Conservation (phyloP, 2,888 invertebrate species). For the Callimorpha dominula region DNA sequence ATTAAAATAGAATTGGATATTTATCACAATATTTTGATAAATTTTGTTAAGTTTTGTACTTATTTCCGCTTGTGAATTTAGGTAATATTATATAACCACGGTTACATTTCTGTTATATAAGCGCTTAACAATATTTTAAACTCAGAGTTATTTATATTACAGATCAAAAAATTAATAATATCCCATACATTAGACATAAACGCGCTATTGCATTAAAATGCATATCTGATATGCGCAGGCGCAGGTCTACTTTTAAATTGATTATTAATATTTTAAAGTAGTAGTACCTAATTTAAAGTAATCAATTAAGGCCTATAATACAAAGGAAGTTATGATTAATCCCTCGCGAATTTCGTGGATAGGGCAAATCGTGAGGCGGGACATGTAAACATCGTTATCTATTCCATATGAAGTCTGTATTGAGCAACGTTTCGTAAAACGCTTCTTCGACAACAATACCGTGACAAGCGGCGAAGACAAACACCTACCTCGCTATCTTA, state of each 20-base stretch:
- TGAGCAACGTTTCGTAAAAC: constrained; percentile 82
- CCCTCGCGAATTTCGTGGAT: constrained; percentile 19
- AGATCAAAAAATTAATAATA: not conserved
- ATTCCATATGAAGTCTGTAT: constrained; percentile 60
- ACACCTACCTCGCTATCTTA: constrained; percentile 82
- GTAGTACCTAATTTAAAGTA: not conserved
- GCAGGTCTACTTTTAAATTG: not conserved
- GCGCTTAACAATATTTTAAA: not conserved
- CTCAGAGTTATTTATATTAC: not conserved
- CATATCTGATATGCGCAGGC: constrained; percentile 12
- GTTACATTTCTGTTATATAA: constrained; percentile 13
- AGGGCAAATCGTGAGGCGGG: constrained; percentile 50
- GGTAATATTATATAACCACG: constrained; percentile 6
- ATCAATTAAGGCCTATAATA: too few species aligned
- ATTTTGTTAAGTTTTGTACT: constrained; percentile 2
- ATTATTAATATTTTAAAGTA: too few species aligned
- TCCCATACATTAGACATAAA: constrained; percentile 23
- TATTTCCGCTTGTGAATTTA: constrained; percentile 10
- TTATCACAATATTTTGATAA: constrained; percentile 9
- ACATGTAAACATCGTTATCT: constrained; percentile 66
- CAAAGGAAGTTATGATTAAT: constrained; percentile 42
- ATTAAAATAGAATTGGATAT: constrained; percentile 1
- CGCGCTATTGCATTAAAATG: constrained; percentile 15
- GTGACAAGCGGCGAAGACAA: constrained; percentile 82
- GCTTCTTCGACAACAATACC: constrained; percentile 80